Evolutionary conservation across 2,888 invertebrate species (phyloP), one percentile per base, ranked within the genome.

Genomic region (Machimus atricapillus): DNA sequence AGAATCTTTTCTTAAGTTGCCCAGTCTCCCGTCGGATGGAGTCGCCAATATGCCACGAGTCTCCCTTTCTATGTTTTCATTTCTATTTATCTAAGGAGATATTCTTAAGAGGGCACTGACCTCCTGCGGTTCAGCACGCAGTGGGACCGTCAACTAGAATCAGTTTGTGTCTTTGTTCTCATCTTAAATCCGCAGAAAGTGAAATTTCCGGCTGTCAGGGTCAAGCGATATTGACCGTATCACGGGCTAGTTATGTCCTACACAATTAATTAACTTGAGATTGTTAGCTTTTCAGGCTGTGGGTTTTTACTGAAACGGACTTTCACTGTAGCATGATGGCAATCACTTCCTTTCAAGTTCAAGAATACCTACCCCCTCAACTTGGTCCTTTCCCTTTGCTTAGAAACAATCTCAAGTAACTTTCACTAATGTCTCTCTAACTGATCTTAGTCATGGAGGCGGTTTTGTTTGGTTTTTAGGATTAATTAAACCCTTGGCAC

Each of bases 181-280:
- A 66, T 66, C 66, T 66, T 66, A 66, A 66, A 66, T 66, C 27
- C 66, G 66, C 66, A 8, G 66, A 37, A 37, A 37, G 37, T 76
- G 76, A 76, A 76, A 19, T 76, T 76, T 76, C 76, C 76, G 76
- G 76, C 37, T 34, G 76, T 76, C 76, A 76, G 76, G 76, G 76
- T 76, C 76, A 76, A 76, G 31, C 37, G 76, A 76, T 76, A 76
- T 37, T 76, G 76, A 37, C 76, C 76, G 34, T 37, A 76, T 34
- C 76, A 76, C 34, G 8, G 34, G 76, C n/a, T 37, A 76, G 76
- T 76, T 37, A 34, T 76, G 76, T 37, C 37, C 37, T 37, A 37
- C 34, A 37, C 37, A 74, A 76, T 76, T 76, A 76, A 76, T 76
- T 34, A 76, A 76, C 76, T 76, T 37, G 76, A n/a, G 14, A 76